These are phyloP conservation scores for Phrynocephalus forsythii DNA, from an alignment of 2,797 vertebrate species.

Conservation along the genomic window DNA sequence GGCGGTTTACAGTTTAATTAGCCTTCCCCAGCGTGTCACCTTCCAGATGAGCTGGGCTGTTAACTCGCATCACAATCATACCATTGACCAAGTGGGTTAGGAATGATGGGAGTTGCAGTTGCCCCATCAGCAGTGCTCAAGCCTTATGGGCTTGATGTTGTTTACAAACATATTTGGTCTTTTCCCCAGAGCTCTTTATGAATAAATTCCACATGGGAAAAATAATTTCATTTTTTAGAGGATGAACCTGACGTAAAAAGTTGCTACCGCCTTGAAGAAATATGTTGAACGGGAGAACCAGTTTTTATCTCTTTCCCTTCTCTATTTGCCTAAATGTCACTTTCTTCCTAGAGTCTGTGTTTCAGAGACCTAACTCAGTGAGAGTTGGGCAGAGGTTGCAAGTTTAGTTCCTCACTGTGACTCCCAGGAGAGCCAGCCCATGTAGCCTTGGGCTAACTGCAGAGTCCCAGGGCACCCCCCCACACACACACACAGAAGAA, in stretches of 20 bases:
- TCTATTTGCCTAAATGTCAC: neutral
- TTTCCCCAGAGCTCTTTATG: neutral
- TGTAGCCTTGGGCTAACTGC: too few relatives aligned
- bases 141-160: neutral
- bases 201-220: neutral
- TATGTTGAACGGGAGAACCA: neutral
- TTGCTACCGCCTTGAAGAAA: neutral
- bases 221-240: neutral
- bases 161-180: neutral
- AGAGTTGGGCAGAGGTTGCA: too few relatives aligned
- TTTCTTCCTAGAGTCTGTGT: neutral
- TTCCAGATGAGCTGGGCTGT: neutral
- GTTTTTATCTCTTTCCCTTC: neutral
- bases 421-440: too few relatives aligned
- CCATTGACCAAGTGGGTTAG: neutral
- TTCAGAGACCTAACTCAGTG: too few relatives aligned
- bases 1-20: too few relatives aligned
- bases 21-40: too few relatives aligned
- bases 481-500: too few relatives aligned
- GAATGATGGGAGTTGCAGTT: neutral
- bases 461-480: too few relatives aligned
- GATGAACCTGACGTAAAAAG: neutral
- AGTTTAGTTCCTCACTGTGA: too few relatives aligned
- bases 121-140: neutral
- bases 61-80: neutral